Evolutionary conservation across 2,888 invertebrate genomes (phyloP), one percentile per base, ranked within the genome.

Genomic region (Boloria euphrosyne): DNA sequence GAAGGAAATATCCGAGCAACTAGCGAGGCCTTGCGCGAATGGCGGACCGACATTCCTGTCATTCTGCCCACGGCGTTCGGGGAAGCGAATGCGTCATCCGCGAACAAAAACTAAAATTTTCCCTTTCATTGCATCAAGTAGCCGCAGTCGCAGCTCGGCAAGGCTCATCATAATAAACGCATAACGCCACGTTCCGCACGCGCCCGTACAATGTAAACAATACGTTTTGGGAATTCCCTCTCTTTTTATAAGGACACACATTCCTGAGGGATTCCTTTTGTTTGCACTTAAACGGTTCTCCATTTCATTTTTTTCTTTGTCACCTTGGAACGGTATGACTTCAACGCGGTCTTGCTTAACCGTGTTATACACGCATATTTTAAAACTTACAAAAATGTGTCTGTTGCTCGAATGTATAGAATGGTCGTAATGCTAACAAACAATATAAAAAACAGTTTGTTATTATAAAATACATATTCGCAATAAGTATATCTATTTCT

Each of bases 201-300:
- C 76, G 78, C 78, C 79, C 79, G 78, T 75, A 78, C 80, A 80
- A 75, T 81, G 91, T 92, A 91, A 91, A 92, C 91, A 91, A 89
- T 86, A 81, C 85, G 83, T 90, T 91, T 91, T 80, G 91, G 91
- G 90, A 89, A 87, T 86, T 86, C 91, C 91, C 90, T 83, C 80
- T 74, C 83, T 89, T 90, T 90, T 89, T 89, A 85, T 86, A 80
- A 84, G 80, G 83, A 82, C 83, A 82, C 85, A 80, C 90, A 91
- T 91, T 91, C 90, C 87, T 89, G 76, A 87, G 91, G 91, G 89
- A 92, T 89, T 86, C 91, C 91, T 91, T 91, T 91, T 92, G 90
- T 92, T 91, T 91, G 88, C 82, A 78, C 80, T 83, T 82, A 83
- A 81, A 84, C 81, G 80, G 80, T 78, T 80, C 80, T 80, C 82